Percentiles rank a stretch among this genome's conserved stretches.
Conservation (phyloP, 2,888 invertebrate species). For the Nemapogon koenigi region DNA sequence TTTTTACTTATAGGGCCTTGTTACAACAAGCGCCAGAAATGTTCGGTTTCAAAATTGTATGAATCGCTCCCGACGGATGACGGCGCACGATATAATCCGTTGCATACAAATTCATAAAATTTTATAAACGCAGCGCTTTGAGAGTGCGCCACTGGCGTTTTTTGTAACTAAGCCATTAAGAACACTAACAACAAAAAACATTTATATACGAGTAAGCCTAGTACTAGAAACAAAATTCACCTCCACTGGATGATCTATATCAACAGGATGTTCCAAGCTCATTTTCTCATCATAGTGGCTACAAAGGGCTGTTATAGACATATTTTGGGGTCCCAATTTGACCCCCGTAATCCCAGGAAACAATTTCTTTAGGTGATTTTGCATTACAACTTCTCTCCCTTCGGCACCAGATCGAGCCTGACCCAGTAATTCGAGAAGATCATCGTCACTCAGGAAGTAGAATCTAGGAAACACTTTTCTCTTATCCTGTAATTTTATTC, state of each 20-base stretch:
- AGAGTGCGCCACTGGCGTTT: too few relatives aligned
- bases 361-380: slow-evolving; percentile 93
- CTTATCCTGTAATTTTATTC: slow-evolving; percentile 82
- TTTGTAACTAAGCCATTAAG: too few relatives aligned
- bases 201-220: too few relatives aligned
- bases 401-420: slow-evolving; percentile 79
- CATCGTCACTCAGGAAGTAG: slow-evolving; percentile 97
- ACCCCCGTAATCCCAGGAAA: slow-evolving; percentile 90
- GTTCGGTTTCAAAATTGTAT: too few relatives aligned
- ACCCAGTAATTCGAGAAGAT: slow-evolving; percentile 93
- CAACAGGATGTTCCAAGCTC: slow-evolving; percentile 69
- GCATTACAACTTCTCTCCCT: slow-evolving; percentile 78
- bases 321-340: slow-evolving; percentile 63
- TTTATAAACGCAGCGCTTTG: too few relatives aligned
- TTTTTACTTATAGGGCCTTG: too few relatives aligned
- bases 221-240: slow-evolving; percentile 33
- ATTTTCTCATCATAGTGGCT: slow-evolving; percentile 80
- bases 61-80: too few relatives aligned
- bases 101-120: too few relatives aligned
- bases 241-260: slow-evolving; percentile 80
- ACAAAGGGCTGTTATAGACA: slow-evolving; percentile 71
- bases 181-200: too few relatives aligned
- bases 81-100: too few relatives aligned
- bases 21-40: too few relatives aligned
- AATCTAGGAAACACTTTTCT: slow-evolving; percentile 93